Conservation (phyloP, 2,113 vertebrate genomes). For the Puffinus mauretanicus region DNA sequence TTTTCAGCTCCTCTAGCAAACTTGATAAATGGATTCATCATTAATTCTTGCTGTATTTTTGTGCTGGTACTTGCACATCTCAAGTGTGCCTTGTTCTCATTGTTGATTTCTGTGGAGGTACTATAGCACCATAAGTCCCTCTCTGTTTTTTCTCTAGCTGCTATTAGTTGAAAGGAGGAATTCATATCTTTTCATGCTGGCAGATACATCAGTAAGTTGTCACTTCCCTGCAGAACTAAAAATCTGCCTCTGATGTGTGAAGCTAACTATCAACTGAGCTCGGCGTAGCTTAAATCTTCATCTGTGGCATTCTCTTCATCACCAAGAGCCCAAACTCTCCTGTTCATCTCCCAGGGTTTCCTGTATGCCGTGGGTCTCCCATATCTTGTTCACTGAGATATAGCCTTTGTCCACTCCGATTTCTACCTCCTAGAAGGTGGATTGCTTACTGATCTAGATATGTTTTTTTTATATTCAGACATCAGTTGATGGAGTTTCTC, state of each 20-base stretch:
- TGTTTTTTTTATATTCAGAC: neutral
- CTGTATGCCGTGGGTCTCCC: neutral
- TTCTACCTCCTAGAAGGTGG: neutral
- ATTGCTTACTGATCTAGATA: neutral
- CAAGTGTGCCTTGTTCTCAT: rapidly evolving
- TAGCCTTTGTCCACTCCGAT: rapidly evolving
- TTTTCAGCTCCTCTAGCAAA: neutral
- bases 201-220: neutral
- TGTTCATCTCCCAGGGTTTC: neutral
- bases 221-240: neutral
- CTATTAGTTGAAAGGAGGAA: neutral
- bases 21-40: neutral
- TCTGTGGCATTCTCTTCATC: too few species aligned
- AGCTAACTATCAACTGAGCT: neutral
- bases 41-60: neutral
- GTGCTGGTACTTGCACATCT: neutral
- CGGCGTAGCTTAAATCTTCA: rapidly evolving
- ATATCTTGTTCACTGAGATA: neutral
- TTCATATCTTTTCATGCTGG: neutral
- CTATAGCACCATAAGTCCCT: rapidly evolving
- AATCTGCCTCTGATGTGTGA: neutral
- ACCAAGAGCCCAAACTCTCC: neutral
- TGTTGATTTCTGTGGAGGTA: neutral
- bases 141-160: neutral
- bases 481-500: neutral